phyloP scores from a whole-genome alignment of 2,797 vertebrate species.

The Anniella stebbinsi region DNA sequence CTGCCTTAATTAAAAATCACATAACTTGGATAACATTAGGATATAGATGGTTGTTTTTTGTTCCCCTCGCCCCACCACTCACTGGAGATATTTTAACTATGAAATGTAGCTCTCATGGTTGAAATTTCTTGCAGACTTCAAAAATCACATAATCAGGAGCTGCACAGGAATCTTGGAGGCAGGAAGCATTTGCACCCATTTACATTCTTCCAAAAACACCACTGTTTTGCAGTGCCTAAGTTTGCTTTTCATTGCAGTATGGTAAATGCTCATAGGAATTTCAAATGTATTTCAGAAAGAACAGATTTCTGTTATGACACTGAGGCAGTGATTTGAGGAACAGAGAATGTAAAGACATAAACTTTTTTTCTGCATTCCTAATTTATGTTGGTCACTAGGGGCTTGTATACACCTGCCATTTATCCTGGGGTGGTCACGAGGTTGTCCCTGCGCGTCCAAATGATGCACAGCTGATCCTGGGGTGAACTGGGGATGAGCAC shows the following conservation, averaged over 20 bases:
- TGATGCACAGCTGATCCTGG: no score
- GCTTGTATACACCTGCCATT: no score
- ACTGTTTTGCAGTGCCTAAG: not conserved
- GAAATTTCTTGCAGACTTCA: constrained; percentile 64
- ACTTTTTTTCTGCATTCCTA: not conserved
- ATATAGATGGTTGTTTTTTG: constrained; percentile 67
- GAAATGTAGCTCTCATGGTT: constrained; percentile 67
- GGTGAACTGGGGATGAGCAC: no score
- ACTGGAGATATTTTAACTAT: constrained; percentile 65
- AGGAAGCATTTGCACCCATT: constrained; percentile 19
- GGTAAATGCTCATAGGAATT: not conserved
- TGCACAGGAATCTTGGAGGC: constrained; percentile 47
- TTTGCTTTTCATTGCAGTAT: not conserved
- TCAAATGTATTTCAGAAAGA: not conserved
- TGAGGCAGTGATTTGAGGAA: not conserved
- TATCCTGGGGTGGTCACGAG: no score
- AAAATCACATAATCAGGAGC: constrained; percentile 60
- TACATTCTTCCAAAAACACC: constrained; percentile 38
- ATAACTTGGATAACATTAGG: constrained; percentile 71
- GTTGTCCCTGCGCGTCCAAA: no score
- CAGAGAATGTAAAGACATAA: not conserved
- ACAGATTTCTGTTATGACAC: accelerated
- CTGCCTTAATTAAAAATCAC: constrained; percentile 54
- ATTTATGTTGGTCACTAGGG: constrained; percentile 24
- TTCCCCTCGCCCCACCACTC: constrained; percentile 52